Conservation (phyloP, 2,797 vertebrate genomes). For the Sebastes kiyomatsui region DNA sequence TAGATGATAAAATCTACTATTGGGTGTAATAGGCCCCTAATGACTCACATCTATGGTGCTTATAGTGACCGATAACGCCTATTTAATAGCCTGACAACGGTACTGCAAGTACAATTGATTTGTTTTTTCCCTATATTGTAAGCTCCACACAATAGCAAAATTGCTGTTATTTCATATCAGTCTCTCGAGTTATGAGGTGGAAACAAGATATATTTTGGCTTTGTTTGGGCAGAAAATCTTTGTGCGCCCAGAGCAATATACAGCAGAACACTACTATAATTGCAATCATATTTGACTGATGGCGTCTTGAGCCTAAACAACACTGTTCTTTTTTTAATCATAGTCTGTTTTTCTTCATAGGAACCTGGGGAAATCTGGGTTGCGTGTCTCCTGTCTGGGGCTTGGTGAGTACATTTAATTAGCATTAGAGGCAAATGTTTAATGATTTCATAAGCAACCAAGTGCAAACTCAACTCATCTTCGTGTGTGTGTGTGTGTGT, state of each 20-base stretch:
- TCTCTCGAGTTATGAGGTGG: background rate
- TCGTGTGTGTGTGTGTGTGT: background rate
- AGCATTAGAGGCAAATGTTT: slow-evolving; percentile 43
- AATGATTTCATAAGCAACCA: slow-evolving; percentile 41
- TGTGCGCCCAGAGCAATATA: background rate
- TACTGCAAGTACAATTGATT: slow-evolving; percentile 15
- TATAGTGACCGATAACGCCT: background rate
- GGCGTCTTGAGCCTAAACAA: slow-evolving; percentile 19
- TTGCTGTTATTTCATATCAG: background rate
- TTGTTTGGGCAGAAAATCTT: background rate
- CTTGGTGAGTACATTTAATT: slow-evolving; percentile 89
- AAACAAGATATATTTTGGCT: slow-evolving; percentile 7
- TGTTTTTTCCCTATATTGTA: background rate
- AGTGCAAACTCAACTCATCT: slow-evolving; percentile 16
- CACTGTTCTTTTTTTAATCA: slow-evolving; percentile 3
- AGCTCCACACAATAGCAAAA: background rate
- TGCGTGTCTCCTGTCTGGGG: slow-evolving; percentile 96
- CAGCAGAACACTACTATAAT: background rate
- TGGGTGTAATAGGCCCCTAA: background rate
- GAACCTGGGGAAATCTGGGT: slow-evolving; percentile 97
- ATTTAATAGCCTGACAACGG: background rate
- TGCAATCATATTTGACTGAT: slow-evolving; percentile 3
- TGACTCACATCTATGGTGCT: background rate
- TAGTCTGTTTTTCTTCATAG: slow-evolving; percentile 79
- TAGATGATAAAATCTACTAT: background rate